These are phyloP conservation scores for Thunnus maccoyii DNA, from an alignment of 2,113 vertebrate species.

Conservation along the genomic window DNA sequence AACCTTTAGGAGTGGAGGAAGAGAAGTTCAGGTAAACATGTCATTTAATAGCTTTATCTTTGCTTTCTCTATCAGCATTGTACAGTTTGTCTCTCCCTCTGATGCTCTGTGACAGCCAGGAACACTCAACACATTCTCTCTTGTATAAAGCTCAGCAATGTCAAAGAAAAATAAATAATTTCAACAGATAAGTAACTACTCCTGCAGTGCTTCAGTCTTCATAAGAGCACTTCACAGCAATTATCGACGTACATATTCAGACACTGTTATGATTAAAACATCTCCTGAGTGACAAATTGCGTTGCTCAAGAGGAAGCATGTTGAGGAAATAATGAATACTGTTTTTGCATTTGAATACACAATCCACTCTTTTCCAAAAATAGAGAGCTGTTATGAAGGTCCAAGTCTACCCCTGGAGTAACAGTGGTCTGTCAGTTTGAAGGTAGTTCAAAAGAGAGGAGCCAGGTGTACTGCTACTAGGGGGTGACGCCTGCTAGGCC, in stretches of 20 bases:
- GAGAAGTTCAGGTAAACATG: slow-evolving; percentile 22
- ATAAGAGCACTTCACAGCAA: background rate
- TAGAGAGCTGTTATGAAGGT: slow-evolving; percentile 33
- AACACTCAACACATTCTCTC: background rate
- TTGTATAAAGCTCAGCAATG: background rate
- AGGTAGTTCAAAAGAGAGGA: slow-evolving; percentile 62
- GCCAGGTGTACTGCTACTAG: slow-evolving; percentile 51
- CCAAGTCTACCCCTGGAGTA: slow-evolving; percentile 18
- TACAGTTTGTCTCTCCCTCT: slow-evolving; percentile 9
- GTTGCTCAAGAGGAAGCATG: too few relatives aligned
- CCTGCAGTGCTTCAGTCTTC: background rate
- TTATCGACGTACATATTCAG: background rate
- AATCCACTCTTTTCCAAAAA: slow-evolving; percentile 13
- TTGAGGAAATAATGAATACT: background rate
- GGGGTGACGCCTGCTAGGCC: slow-evolving; percentile 35
- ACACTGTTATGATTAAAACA: background rate
- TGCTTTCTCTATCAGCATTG: background rate
- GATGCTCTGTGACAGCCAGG: slow-evolving; percentile 3
- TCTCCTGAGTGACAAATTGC: too few relatives aligned
- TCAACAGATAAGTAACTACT: background rate
- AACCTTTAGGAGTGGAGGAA: slow-evolving; percentile 6
- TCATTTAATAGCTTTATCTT: slow-evolving; percentile 5
- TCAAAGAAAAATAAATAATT: slow-evolving; percentile 6
- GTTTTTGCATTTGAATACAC: background rate
- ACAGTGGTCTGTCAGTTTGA: slow-evolving; percentile 52